A percentile compares a stretch with the other conserved stretches of the same genome.
phyloP scores from a whole-genome alignment of 2,113 vertebrate genomes.

The Lepus europaeus region DNA sequence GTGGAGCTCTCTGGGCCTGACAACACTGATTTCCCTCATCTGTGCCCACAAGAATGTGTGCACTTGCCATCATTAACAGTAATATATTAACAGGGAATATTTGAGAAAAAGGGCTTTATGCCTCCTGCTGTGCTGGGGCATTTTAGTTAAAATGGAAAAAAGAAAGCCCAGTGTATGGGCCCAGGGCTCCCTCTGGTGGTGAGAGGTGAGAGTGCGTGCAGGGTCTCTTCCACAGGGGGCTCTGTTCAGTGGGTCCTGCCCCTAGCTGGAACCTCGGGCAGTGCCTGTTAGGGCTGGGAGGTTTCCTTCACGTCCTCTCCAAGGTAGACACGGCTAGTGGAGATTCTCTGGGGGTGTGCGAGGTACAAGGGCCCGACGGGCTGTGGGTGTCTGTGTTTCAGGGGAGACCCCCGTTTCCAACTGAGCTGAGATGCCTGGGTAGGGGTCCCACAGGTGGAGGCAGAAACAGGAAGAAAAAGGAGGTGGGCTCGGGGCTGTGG shows the following conservation, averaged over 20 bases:
- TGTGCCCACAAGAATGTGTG: background rate
- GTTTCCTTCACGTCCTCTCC: background rate
- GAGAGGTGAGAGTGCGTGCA: background rate
- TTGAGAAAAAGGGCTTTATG: background rate
- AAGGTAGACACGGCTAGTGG: background rate
- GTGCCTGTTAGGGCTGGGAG: background rate
- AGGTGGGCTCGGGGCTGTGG: too few relatives aligned
- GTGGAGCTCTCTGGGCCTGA: background rate
- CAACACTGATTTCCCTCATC: background rate
- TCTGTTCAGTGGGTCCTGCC: too few relatives aligned
- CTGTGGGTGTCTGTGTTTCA: background rate
- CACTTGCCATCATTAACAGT: background rate
- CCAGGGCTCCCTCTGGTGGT: slow-evolving; percentile 59
- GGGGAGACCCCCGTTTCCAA: too few relatives aligned
- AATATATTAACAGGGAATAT: background rate
- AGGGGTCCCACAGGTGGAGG: background rate
- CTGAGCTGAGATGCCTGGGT: too few relatives aligned
- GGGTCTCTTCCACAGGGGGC: background rate
- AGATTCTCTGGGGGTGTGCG: background rate
- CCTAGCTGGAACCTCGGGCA: too few relatives aligned
- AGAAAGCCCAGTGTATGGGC: background rate
- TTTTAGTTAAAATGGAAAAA: background rate
- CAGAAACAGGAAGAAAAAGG: too few relatives aligned
- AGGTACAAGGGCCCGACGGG: background rate
- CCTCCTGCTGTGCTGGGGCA: background rate